Percentiles rank a stretch among this genome's conserved stretches.
Evolutionary conservation across 2,888 invertebrate genomes (phyloP).

Genomic region (Eledona agricola): DNA sequence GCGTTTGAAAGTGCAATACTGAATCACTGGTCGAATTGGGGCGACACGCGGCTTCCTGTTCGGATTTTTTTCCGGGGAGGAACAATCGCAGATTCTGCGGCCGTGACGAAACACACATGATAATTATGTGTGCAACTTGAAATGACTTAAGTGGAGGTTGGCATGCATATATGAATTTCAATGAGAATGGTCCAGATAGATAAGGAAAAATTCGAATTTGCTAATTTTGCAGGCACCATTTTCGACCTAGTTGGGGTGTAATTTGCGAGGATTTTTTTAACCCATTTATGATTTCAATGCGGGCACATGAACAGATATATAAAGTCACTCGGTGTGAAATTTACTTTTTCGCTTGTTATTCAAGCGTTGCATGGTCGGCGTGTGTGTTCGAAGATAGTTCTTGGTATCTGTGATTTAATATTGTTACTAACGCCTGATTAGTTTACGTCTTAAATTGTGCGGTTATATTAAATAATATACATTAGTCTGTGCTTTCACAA

Average conservation of each 20-base stretch:
- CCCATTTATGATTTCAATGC: constrained; percentile 7
- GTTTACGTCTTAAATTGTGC: no score
- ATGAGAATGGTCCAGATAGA: constrained; percentile 5
- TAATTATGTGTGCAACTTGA: constrained; percentile 14
- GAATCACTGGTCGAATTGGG: constrained; percentile 9
- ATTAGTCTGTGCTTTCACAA: no score
- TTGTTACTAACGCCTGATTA: no score
- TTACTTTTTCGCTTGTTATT: constrained; percentile 19
- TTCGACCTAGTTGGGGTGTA: constrained; percentile 14
- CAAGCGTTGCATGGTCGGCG: constrained; percentile 11
- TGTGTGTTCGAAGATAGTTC: constrained; percentile 29
- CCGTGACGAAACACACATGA: constrained; percentile 6
- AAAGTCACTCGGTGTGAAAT: constrained; percentile 15
- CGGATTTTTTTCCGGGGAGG: background rate
- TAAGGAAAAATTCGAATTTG: constrained; percentile 11
- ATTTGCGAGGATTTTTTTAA: constrained; percentile 20
- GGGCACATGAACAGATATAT: constrained; percentile 9
- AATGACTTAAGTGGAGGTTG: background rate
- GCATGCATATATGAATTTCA: constrained; percentile 12
- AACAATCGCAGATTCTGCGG: background rate
- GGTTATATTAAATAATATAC: no score
- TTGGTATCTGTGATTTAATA: no score
- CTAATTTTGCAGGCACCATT: constrained; percentile 18
- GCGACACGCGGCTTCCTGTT: constrained; percentile 23
- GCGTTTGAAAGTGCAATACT: constrained; percentile 35